Evolutionary conservation across 2,888 invertebrate genomes (phyloP).

Genomic region (Aphodius granarius): DNA sequence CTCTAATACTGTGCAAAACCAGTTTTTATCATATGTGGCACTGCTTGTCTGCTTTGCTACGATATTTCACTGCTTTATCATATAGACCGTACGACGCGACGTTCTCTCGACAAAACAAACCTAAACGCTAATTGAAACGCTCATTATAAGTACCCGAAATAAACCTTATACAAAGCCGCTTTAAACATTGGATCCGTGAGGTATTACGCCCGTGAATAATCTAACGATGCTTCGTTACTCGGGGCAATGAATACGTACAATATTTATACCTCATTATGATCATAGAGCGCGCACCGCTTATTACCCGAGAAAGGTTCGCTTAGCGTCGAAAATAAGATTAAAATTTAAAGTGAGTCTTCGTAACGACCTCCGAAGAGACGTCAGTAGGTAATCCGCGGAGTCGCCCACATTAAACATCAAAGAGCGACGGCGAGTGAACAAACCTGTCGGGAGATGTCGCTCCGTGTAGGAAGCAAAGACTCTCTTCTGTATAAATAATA

Average conservation of each 20-base stretch:
- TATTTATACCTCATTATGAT: not conserved
- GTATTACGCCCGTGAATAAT: not conserved
- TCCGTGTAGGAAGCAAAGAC: not conserved
- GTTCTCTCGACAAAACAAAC: not conserved
- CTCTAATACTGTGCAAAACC: no score
- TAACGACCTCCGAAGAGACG: not conserved
- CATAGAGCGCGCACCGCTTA: not conserved
- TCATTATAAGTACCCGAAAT: not conserved
- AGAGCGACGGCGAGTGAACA: not conserved
- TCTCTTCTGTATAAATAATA: no score
- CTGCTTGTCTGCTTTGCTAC: no score
- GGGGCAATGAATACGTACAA: not conserved
- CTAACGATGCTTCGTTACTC: not conserved
- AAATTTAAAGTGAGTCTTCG: not conserved
- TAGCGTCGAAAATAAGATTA: not conserved
- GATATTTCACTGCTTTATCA: no score
- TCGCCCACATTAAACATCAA: not conserved
- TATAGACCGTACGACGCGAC: no score
- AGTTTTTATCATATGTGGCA: no score
- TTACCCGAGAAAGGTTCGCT: not conserved
- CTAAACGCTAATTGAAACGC: not conserved
- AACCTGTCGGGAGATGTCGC: not conserved
- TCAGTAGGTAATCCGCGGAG: not conserved
- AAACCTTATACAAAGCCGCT: not conserved
- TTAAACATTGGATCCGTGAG: not conserved